Conservation (phyloP, 2,888 invertebrate genomes). For the Balanococcus diminutus region DNA sequence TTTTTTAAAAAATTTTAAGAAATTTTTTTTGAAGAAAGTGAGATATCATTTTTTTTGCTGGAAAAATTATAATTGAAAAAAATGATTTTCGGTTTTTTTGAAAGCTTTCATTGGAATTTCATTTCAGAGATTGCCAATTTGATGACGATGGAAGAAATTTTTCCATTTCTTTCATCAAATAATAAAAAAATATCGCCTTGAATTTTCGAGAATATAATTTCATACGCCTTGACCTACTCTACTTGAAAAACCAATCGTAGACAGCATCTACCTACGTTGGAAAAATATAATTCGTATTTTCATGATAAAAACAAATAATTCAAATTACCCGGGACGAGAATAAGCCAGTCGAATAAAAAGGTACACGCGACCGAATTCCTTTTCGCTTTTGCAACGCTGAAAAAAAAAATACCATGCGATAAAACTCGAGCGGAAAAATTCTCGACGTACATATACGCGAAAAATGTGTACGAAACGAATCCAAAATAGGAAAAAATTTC, state of each 20-base stretch:
- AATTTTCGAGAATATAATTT: too few species aligned
- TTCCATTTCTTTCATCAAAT: too few species aligned
- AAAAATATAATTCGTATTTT: neutral
- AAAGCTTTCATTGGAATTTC: neutral
- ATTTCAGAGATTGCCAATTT: neutral
- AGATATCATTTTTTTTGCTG: too few species aligned
- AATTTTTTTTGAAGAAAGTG: too few species aligned
- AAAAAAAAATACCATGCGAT: neutral
- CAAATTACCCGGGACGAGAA: neutral
- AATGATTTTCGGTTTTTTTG: neutral
- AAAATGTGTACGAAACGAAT: neutral
- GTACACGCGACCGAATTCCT: neutral
- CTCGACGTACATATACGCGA: neutral
- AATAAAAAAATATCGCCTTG: too few species aligned
- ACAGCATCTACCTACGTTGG: neutral
- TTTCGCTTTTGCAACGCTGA: neutral
- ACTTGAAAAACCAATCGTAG: neutral
- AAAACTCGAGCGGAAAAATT: neutral
- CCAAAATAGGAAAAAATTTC: neutral
- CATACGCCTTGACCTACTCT: neutral
- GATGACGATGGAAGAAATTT: neutral
- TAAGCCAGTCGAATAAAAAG: neutral
- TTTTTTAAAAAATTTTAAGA: too few species aligned
- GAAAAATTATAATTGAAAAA: too few species aligned
- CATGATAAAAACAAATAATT: constrained; percentile 2